Conservation (phyloP, 2,888 invertebrate species). For the Synergus itoensis region DNA sequence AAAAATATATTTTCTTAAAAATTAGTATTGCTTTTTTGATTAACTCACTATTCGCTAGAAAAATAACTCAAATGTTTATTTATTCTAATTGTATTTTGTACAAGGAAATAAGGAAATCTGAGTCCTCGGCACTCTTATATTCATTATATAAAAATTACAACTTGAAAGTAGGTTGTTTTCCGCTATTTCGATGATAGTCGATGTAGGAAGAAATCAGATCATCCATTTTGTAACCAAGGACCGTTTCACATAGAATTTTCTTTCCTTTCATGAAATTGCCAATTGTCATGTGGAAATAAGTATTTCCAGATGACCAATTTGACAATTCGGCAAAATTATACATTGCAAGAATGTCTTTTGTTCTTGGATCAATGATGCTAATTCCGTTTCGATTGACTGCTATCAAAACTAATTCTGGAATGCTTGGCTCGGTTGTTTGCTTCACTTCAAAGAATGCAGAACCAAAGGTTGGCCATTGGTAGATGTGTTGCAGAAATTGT, state of each 20-base stretch:
- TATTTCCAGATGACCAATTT: conserved; percentile 97
- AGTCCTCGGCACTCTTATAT: background rate
- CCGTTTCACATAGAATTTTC: conserved; percentile 93
- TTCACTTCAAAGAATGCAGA: conserved; percentile 97
- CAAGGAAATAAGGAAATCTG: background rate
- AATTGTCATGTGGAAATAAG: conserved; percentile 96
- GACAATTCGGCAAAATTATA: conserved; percentile 93
- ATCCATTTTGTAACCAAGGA: conserved; percentile 97
- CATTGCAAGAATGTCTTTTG: conserved; percentile 91
- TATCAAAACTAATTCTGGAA: conserved; percentile 91
- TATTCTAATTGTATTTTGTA: background rate
- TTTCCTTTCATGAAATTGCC: conserved; percentile 96
- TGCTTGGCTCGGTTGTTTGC: conserved; percentile 92
- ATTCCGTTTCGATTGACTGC: conserved; percentile 96
- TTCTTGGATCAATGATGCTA: conserved; percentile 91
- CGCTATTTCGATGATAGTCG: conserved; percentile 78
- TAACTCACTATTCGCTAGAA: no score
- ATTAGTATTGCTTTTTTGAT: no score
- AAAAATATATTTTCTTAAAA: background rate
- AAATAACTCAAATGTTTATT: background rate
- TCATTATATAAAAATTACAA: background rate
- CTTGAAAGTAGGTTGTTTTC: conserved; percentile 23
- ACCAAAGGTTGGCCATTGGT: conserved; percentile 93
- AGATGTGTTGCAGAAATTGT: conserved; percentile 87
- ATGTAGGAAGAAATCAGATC: conserved; percentile 96